Evolutionary conservation across 2,888 invertebrate species (phyloP).

Genomic region (Corbicula japonica): DNA sequence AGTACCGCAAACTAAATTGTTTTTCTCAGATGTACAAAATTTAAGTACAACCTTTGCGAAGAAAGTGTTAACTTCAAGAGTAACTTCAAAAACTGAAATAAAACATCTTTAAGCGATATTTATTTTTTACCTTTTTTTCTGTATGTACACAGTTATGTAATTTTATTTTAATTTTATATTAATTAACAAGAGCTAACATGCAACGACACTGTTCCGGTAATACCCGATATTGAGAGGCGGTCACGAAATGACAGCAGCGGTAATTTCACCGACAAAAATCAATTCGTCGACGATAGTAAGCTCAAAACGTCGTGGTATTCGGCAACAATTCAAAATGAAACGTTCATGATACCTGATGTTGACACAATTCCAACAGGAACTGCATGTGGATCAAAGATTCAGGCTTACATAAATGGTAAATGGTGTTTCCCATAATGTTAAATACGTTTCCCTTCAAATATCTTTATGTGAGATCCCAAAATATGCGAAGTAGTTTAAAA

Average conservation of each 20-base stretch:
- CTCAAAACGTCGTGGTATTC: conserved; percentile 14
- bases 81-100: too few relatives aligned
- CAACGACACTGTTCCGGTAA: conserved; percentile 2
- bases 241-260: conserved; percentile 12
- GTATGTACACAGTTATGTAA: too few relatives aligned
- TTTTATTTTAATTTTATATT: not conserved
- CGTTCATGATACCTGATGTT: conserved; percentile 17
- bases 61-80: too few relatives aligned
- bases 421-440: too few relatives aligned
- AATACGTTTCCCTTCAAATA: too few relatives aligned
- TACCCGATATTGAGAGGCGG: conserved; percentile 1
- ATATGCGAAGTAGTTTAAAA: too few relatives aligned
- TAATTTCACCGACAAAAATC: not conserved
- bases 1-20: too few relatives aligned
- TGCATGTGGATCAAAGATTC: conserved; percentile 10
- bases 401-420: conserved; percentile 16
- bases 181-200: conserved; percentile 15
- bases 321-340: not conserved
- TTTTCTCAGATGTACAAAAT: too few relatives aligned
- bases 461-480: too few relatives aligned
- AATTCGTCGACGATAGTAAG: not conserved
- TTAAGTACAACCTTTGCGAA: too few relatives aligned
- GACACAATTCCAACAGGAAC: not conserved
- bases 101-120: too few relatives aligned
- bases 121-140: too few relatives aligned